Evolutionary conservation across 1,140 invertebrate genomes (phyloP).

Genomic region (Grapholita molesta): DNA sequence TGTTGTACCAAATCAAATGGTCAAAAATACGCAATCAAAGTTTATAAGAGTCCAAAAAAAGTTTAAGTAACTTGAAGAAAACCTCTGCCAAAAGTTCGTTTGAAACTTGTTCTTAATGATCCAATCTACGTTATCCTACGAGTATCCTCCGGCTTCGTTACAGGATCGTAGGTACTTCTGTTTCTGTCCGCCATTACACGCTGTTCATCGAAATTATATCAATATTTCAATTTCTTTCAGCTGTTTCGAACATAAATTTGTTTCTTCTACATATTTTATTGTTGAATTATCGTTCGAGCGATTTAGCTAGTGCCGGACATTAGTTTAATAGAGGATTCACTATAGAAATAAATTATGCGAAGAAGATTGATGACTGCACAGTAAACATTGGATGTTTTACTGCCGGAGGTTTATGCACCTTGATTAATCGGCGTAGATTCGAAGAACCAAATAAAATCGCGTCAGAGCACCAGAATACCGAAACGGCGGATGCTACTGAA

Average conservation of each 20-base stretch:
- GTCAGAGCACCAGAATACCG: slow-evolving; percentile 46
- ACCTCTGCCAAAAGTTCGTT: slow-evolving; percentile 5
- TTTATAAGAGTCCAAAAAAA: not conserved
- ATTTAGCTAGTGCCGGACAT: too few relatives aligned
- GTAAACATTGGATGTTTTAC: slow-evolving; percentile 14
- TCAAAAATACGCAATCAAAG: too few relatives aligned
- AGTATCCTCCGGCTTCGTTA: not conserved
- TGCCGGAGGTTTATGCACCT: slow-evolving; percentile 5
- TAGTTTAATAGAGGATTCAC: not conserved
- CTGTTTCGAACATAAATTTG: not conserved
- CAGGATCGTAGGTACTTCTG: not conserved
- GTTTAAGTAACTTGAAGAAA: not conserved
- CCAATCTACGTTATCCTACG: not conserved
- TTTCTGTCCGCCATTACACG: not conserved
- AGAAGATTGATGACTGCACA: slow-evolving; percentile 6
- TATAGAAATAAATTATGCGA: not conserved
- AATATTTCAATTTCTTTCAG: not conserved
- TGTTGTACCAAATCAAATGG: too few relatives aligned
- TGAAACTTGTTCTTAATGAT: not conserved
- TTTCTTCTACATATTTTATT: not conserved
- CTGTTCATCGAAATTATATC: not conserved
- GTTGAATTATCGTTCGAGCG: too few relatives aligned
- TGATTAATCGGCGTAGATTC: slow-evolving; percentile 35
- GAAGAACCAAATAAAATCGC: slow-evolving; percentile 49
- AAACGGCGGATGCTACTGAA: slow-evolving; percentile 47